Conservation (phyloP, 1,140 invertebrate genomes). For the Mizuhopecten yessoensis region DNA sequence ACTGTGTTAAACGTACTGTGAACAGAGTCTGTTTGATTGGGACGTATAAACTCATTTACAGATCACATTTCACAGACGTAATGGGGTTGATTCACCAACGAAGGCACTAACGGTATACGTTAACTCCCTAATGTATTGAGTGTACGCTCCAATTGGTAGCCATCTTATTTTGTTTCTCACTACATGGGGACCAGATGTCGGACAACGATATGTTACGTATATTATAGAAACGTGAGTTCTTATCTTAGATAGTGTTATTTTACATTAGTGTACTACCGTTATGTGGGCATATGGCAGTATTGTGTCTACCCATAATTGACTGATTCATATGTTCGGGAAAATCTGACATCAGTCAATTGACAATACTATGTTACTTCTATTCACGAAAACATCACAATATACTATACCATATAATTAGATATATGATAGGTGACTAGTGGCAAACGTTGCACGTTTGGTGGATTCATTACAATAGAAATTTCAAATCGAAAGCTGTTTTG, state of each 20-base stretch:
- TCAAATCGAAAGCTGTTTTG: too few species aligned
- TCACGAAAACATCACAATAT: not conserved
- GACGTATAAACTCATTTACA: constrained; percentile 4
- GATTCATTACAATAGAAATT: not conserved
- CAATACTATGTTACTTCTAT: not conserved
- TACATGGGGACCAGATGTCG: not conserved
- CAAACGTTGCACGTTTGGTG: not conserved
- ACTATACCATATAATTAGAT: not conserved
- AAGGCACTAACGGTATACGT: not conserved
- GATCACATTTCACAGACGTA: constrained; percentile 25
- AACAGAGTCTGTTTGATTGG: not conserved
- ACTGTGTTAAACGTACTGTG: not conserved
- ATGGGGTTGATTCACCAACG: not conserved
- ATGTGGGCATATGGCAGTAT: not conserved
- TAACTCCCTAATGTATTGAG: not conserved
- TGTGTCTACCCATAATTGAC: not conserved
- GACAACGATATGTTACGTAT: not conserved
- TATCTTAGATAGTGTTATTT: constrained; percentile 15
- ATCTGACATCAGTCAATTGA: not conserved
- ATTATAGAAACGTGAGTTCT: not conserved
- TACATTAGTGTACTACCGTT: not conserved
- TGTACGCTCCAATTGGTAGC: not conserved
- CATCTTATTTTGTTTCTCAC: not conserved
- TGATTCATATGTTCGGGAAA: not conserved
- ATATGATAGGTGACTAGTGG: not conserved